Evolutionary conservation across 2,113 vertebrate species (phyloP).

Genomic region (Nanorana parkeri): DNA sequence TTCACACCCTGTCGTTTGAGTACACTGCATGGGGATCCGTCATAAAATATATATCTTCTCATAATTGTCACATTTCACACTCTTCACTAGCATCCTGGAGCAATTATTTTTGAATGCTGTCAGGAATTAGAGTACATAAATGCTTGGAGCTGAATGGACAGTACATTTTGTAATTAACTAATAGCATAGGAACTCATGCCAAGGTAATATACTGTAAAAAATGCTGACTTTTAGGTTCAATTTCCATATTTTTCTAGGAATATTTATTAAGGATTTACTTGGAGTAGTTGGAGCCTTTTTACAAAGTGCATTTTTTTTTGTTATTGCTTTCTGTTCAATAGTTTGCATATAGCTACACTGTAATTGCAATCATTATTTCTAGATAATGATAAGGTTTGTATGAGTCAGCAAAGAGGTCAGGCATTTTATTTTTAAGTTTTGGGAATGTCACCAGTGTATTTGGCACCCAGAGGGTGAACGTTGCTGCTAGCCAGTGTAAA

Average conservation of each 20-base stretch:
- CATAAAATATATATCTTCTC: constrained; percentile 24
- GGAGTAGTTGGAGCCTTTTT: too few relatives aligned
- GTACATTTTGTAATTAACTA: constrained; percentile 19
- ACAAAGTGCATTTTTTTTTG: too few relatives aligned
- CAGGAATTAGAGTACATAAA: constrained; percentile 1
- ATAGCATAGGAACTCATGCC: constrained; percentile 10
- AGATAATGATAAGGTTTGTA: not conserved
- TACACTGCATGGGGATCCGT: constrained; percentile 10
- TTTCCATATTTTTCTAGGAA: too few relatives aligned
- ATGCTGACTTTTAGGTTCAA: constrained; percentile 6
- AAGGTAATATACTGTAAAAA: constrained; percentile 9
- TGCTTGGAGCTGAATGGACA: not conserved
- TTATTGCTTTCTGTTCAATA: too few relatives aligned
- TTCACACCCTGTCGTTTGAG: constrained; percentile 5
- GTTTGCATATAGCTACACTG: not conserved
- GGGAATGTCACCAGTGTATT: not conserved
- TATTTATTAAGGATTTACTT: too few relatives aligned
- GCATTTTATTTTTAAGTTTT: not conserved
- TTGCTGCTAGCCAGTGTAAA: not conserved
- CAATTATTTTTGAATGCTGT: constrained; percentile 34
- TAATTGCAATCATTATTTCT: not conserved
- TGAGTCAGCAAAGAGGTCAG: not conserved
- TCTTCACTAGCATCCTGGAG: constrained; percentile 5
- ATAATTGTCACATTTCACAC: constrained; percentile 32
- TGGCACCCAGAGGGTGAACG: not conserved